Percentiles rank a stretch among this genome's conserved stretches.
Conservation (phyloP, 2,888 invertebrate genomes). For the Ectobius pallidus region DNA sequence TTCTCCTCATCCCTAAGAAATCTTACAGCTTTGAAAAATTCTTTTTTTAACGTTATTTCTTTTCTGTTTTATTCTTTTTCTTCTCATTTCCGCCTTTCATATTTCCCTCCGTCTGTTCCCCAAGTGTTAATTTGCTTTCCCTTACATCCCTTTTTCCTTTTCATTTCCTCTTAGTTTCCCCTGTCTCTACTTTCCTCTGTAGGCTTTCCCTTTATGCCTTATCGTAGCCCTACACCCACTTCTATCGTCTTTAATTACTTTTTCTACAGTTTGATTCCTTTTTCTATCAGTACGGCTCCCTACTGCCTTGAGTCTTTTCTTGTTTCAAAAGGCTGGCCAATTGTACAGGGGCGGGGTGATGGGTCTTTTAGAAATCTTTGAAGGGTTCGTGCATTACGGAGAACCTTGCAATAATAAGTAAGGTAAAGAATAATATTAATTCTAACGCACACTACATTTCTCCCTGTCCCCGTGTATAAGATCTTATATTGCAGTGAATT, state of each 20-base stretch:
- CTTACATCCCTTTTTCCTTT: not conserved
- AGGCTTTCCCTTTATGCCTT: not conserved
- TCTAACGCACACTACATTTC: too few relatives aligned
- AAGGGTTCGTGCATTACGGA: too few relatives aligned
- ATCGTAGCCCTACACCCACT: not conserved
- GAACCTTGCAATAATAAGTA: too few relatives aligned
- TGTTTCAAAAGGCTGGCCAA: conserved; percentile 11
- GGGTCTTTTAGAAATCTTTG: too few relatives aligned
- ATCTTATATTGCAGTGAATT: too few relatives aligned
- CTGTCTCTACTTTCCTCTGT: not conserved
- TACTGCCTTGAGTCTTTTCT: too few relatives aligned
- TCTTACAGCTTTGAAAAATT: not conserved
- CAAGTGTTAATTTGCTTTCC: conserved; percentile 18
- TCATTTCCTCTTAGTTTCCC: conserved; percentile 12
- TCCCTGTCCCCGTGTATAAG: too few relatives aligned
- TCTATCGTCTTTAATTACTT: conserved; percentile 10
- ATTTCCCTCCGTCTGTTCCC: conserved; percentile 12
- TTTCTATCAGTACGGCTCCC: too few relatives aligned
- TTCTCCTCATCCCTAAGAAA: not conserved
- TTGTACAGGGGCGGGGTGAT: not conserved
- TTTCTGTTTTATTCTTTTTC: not conserved
- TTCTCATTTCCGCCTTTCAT: conserved; percentile 14
- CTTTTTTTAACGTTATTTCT: conserved; percentile 6
- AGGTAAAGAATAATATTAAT: too few relatives aligned
- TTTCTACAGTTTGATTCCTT: not conserved